Conservation (phyloP, 2,888 invertebrate species). For the Sphaeridia pumilis region DNA sequence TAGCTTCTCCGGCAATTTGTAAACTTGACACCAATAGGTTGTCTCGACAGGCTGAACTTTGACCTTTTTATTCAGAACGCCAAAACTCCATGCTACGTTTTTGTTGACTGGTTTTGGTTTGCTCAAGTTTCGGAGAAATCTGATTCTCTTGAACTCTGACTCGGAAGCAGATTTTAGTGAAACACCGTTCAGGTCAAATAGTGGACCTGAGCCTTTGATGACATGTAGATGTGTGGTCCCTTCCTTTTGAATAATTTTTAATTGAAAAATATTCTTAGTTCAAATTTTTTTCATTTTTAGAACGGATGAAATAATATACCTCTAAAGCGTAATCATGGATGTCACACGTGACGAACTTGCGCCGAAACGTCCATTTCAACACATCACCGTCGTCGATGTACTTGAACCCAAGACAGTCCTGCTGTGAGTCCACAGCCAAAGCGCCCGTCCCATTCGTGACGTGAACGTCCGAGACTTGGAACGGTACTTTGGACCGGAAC, state of each 20-base stretch:
- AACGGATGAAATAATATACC: constrained; percentile 41
- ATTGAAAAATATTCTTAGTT: too few species aligned
- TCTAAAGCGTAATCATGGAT: constrained; percentile 60
- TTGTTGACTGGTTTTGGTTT: constrained; percentile 33
- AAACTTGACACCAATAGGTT: constrained; percentile 92
- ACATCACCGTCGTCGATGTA: constrained; percentile 46
- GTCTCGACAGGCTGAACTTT: constrained; percentile 74
- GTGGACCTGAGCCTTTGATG: constrained; percentile 63
- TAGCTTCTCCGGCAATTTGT: constrained; percentile 60
- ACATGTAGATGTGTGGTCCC: constrained; percentile 81
- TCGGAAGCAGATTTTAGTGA: constrained; percentile 45
- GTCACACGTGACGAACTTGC: constrained; percentile 78
- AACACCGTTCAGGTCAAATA: constrained; percentile 56
- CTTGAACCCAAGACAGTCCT: constrained; percentile 58
- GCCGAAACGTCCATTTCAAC: constrained; percentile 56
- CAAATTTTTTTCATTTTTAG: background rate
- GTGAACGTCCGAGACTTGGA: constrained; percentile 31
- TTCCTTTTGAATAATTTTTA: too few species aligned
- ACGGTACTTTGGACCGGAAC: constrained; percentile 7
- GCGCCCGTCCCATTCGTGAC: constrained; percentile 23
- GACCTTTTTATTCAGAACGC: constrained; percentile 53
- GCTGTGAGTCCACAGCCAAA: constrained; percentile 49
- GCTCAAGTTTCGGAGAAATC: constrained; percentile 50
- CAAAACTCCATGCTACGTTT: constrained; percentile 46
- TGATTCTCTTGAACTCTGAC: constrained; percentile 65